Conservation (phyloP, 2,888 invertebrate genomes). For the Gasteruption jaculator region DNA sequence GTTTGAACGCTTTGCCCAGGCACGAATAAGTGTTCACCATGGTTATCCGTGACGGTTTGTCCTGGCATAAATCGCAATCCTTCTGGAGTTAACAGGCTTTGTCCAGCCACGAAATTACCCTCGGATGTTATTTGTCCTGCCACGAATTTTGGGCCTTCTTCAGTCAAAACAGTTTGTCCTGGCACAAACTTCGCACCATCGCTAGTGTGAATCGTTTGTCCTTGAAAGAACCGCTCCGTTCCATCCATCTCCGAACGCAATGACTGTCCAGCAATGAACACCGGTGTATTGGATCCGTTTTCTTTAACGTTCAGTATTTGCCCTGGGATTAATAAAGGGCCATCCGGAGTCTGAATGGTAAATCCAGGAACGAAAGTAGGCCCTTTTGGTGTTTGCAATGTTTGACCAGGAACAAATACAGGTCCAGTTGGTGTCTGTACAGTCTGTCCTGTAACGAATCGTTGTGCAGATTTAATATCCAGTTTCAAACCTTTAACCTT, state of each 20-base stretch:
- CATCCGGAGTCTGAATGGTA: slow-evolving; percentile 64
- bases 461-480: slow-evolving; percentile 64
- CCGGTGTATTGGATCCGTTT: slow-evolving; percentile 55
- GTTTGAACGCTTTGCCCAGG: slow-evolving; percentile 62
- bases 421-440: slow-evolving; percentile 67
- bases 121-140: slow-evolving; percentile 58
- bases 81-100: slow-evolving; percentile 42
- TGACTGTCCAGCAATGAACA: slow-evolving; percentile 69
- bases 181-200: slow-evolving; percentile 59
- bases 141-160: slow-evolving; percentile 61
- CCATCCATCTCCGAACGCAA: slow-evolving; percentile 57
- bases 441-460: slow-evolving; percentile 69
- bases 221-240: slow-evolving; percentile 57
- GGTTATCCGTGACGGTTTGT: slow-evolving; percentile 59
- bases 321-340: slow-evolving; percentile 69
- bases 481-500: slow-evolving; percentile 63
- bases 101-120: slow-evolving; percentile 46
- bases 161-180: slow-evolving; percentile 61
- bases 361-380: slow-evolving; percentile 70
- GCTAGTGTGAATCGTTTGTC: slow-evolving; percentile 60
- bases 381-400: slow-evolving; percentile 65
- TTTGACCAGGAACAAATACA: slow-evolving; percentile 72
- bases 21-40: slow-evolving; percentile 59
- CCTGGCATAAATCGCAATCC: slow-evolving; percentile 61
- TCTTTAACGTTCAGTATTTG: slow-evolving; percentile 57